Evolutionary conservation across 2,797 vertebrate genomes (phyloP).

Genomic region (Melanotaenia parkinsoni): DNA sequence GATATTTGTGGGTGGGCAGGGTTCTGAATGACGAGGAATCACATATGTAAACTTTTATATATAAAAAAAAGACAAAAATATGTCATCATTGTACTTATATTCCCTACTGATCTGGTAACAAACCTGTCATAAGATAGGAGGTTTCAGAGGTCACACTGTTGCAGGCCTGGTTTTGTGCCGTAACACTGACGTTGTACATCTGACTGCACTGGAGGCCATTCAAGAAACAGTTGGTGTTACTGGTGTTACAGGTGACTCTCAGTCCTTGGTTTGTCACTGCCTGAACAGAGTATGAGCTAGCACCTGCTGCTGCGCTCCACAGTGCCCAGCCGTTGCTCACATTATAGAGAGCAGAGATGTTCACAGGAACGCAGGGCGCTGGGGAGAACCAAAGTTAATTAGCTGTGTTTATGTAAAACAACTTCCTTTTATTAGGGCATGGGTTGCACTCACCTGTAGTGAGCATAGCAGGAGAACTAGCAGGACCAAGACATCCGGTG

Average conservation of each 20-base stretch:
- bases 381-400: conserved; percentile 3
- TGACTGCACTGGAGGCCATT: conserved; percentile 69
- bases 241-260: conserved; percentile 35
- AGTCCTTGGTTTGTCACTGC: conserved; percentile 45
- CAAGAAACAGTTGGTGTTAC: conserved; percentile 62
- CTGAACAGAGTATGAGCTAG: conserved; percentile 59
- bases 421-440: conserved; percentile 3
- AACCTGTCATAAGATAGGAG: conserved; percentile 69
- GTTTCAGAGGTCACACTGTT: conserved; percentile 46
- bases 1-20: conserved; percentile 77
- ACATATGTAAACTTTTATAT: neutral
- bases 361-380: conserved; percentile 73
- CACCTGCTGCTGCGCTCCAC: conserved; percentile 52
- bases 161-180: conserved; percentile 60
- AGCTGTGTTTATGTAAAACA: neutral
- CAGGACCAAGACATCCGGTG: conserved; percentile 66
- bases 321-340: conserved; percentile 39
- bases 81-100: neutral
- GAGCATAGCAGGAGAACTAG: conserved; percentile 50
- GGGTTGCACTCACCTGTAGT: conserved; percentile 57
- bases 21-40: conserved; percentile 58
- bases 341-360: conserved; percentile 62
- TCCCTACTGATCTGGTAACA: neutral
- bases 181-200: conserved; percentile 75
- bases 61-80: neutral